Evolutionary conservation across 2,888 invertebrate species (phyloP).

Genomic region (Anoncus sp.): DNA sequence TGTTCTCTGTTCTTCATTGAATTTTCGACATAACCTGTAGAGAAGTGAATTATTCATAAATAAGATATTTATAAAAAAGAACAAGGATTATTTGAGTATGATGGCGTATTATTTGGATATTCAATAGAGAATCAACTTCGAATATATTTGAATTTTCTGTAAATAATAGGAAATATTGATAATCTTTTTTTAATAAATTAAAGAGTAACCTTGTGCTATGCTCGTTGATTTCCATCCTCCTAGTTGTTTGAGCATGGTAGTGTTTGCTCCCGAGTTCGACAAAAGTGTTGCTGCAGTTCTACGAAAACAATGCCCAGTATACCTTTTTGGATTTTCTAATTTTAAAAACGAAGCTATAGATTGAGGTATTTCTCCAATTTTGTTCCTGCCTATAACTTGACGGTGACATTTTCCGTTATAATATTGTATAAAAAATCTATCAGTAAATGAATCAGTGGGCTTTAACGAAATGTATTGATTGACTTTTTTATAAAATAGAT

Average conservation of each 20-base stretch:
- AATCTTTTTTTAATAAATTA: conserved; percentile 34
- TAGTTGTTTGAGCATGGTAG: conserved; percentile 59
- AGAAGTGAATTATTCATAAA: conserved; percentile 46
- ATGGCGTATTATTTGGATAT: neutral
- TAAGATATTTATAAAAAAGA: conserved; percentile 25
- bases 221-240: conserved; percentile 56
- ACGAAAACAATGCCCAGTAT: conserved; percentile 63
- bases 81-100: no score
- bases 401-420: conserved; percentile 57
- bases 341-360: conserved; percentile 54
- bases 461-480: conserved; percentile 55
- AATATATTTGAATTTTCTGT: neutral
- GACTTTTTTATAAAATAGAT: conserved; percentile 57
- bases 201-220: conserved; percentile 55
- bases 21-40: conserved; percentile 51
- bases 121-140: neutral
- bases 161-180: neutral
- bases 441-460: conserved; percentile 53
- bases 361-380: conserved; percentile 60
- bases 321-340: conserved; percentile 46
- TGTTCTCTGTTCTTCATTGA: conserved; percentile 45
- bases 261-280: conserved; percentile 60
- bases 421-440: conserved; percentile 62
- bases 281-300: conserved; percentile 62
- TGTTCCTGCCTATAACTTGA: conserved; percentile 62